phyloP scores from a whole-genome alignment of 2,113 vertebrate species.

The Morone saxatilis region DNA sequence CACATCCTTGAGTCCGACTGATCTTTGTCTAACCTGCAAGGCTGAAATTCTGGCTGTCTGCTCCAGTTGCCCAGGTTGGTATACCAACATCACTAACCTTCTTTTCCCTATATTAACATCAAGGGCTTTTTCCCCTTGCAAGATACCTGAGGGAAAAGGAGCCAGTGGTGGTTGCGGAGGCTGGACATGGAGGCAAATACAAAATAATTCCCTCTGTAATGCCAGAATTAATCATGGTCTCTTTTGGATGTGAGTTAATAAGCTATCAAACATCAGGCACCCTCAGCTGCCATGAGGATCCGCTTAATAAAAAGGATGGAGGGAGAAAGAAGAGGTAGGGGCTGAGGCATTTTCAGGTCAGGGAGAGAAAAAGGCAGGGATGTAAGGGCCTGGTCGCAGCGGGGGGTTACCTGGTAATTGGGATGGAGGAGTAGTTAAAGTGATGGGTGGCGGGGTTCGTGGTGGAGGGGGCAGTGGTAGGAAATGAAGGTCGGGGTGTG shows the following conservation, averaged over 20 bases:
- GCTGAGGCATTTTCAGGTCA: constrained; percentile 58
- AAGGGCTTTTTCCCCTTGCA: constrained; percentile 29
- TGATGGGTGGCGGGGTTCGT: not conserved
- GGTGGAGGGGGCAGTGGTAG: constrained; percentile 7
- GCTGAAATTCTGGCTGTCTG: constrained; percentile 37
- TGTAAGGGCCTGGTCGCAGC: constrained; percentile 41
- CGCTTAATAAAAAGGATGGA: constrained; percentile 61
- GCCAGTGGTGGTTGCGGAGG: constrained; percentile 16
- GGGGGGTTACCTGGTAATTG: constrained; percentile 71
- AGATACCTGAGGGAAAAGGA: constrained; percentile 18
- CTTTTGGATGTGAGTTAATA: constrained; percentile 68
- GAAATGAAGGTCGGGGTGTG: constrained; percentile 40
- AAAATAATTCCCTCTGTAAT: constrained; percentile 72
- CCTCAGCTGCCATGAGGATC: constrained; percentile 37
- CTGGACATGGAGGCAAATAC: constrained; percentile 55
- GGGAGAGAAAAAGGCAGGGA: constrained; percentile 22
- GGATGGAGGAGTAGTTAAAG: constrained; percentile 62
- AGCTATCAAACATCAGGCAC: constrained; percentile 67
- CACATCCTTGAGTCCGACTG: constrained; percentile 55
- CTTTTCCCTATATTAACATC: constrained; percentile 58
- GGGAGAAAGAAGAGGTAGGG: not conserved
- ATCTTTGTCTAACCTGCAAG: constrained; percentile 49
- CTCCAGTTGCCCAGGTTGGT: constrained; percentile 35
- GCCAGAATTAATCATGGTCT: constrained; percentile 71
- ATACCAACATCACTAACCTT: constrained; percentile 27